These are phyloP conservation scores for Bombycilla garrulus DNA, from an alignment of 2,113 vertebrate genomes.

Conservation along the genomic window DNA sequence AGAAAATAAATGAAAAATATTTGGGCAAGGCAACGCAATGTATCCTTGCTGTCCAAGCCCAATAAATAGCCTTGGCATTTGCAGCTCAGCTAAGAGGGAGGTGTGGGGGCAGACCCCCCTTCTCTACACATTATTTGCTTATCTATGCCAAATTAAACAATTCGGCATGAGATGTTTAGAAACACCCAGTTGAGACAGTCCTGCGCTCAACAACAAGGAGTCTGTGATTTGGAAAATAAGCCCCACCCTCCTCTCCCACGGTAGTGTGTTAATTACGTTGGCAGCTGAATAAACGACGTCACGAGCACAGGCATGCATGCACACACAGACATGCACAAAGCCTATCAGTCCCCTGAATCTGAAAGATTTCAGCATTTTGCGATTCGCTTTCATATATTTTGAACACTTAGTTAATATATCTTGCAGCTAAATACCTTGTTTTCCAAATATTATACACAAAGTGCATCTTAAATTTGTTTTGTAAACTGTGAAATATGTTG, in stretches of 20 bases:
- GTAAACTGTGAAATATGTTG: not conserved
- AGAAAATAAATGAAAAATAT: not conserved
- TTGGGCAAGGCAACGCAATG: not conserved
- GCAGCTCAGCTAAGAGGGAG: not conserved
- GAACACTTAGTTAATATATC: not conserved
- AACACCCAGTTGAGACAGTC: not conserved
- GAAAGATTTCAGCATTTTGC: conserved; percentile 11
- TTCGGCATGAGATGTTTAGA: not conserved
- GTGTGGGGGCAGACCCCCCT: not conserved
- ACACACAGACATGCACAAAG: not conserved
- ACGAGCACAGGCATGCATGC: not conserved
- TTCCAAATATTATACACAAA: conserved; percentile 3
- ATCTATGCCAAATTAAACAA: not conserved
- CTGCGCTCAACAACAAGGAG: not conserved
- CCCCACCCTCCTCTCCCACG: not conserved
- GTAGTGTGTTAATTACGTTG: not conserved
- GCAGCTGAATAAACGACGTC: not conserved
- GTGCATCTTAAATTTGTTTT: not conserved
- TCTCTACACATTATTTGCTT: not conserved
- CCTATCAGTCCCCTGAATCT: not conserved
- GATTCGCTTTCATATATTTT: not conserved
- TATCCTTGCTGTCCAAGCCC: not conserved
- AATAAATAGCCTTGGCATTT: not conserved
- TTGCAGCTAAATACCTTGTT: not conserved
- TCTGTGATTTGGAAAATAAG: not conserved